These are phyloP conservation scores for Leptobrachium leishanense DNA, from an alignment of 2,113 vertebrate genomes.

Conservation along the genomic window DNA sequence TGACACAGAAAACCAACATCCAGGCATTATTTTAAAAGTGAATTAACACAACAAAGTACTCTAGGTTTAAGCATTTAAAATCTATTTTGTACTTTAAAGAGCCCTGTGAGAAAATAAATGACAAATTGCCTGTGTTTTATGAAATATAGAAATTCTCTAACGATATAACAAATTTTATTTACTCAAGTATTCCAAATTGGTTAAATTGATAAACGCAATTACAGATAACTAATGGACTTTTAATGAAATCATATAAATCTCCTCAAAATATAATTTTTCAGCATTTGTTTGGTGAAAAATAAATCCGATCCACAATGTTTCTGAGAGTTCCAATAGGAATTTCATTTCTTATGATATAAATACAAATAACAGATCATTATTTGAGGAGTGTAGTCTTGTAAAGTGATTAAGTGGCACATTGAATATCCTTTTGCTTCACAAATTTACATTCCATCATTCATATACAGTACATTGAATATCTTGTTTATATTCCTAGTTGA, in stretches of 20 bases:
- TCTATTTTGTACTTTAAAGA: background rate
- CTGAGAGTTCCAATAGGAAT: conserved; percentile 19
- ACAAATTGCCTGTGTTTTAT: conserved; percentile 32
- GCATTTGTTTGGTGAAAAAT: conserved; percentile 19
- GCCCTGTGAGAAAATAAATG: conserved; percentile 24
- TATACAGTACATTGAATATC: too few relatives aligned
- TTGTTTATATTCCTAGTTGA: too few relatives aligned
- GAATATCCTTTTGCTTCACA: too few relatives aligned
- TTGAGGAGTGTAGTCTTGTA: too few relatives aligned
- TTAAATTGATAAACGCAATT: conserved; percentile 37
- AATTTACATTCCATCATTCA: too few relatives aligned
- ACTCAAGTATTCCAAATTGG: conserved; percentile 36
- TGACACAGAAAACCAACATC: too few relatives aligned
- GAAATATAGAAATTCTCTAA: conserved; percentile 29
- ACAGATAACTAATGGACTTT: conserved; percentile 45
- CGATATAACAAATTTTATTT: conserved; percentile 35
- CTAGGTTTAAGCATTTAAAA: too few relatives aligned
- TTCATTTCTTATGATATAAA: conserved; percentile 21
- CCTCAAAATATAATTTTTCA: conserved; percentile 38
- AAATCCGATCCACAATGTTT: conserved; percentile 11
- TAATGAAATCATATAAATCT: conserved; percentile 41
- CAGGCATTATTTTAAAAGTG: too few relatives aligned
- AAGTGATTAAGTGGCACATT: too few relatives aligned
- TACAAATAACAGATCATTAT: background rate
- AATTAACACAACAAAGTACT: too few relatives aligned